Conservation (phyloP, 2,888 invertebrate species). For the Tenthredo amoena region DNA sequence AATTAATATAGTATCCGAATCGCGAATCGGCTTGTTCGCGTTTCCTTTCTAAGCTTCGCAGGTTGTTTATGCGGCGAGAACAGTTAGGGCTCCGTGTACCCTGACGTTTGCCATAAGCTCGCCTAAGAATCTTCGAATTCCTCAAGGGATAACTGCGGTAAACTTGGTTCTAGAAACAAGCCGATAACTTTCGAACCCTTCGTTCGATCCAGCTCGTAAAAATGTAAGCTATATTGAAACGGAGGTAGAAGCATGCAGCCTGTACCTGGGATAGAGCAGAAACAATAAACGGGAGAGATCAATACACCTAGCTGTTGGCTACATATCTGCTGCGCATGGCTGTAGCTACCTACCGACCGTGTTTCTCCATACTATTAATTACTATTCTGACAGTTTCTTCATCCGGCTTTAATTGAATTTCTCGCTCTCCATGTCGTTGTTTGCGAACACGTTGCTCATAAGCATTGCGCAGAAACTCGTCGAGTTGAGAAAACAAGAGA, state of each 20-base stretch:
- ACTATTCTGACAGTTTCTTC: slow-evolving; percentile 24
- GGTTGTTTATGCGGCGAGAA: slow-evolving; percentile 35
- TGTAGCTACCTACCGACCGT: slow-evolving; percentile 1
- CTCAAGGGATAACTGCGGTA: slow-evolving; percentile 30
- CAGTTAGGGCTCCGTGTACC: slow-evolving; percentile 40
- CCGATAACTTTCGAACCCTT: slow-evolving; percentile 47
- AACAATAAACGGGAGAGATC: slow-evolving; percentile 30
- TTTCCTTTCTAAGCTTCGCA: slow-evolving; percentile 43
- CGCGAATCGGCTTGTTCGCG: slow-evolving; percentile 44
- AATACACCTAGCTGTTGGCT: slow-evolving; percentile 3
- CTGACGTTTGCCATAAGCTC: slow-evolving; percentile 47
- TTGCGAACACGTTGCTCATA: slow-evolving; percentile 2
- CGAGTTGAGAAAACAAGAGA: slow-evolving; percentile 14
- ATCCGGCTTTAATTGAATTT: slow-evolving; percentile 25
- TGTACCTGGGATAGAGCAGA: neutral
- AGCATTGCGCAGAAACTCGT: neutral
- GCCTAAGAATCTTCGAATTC: slow-evolving; percentile 50
- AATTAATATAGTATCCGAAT: slow-evolving; percentile 38
- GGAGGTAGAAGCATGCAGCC: slow-evolving; percentile 6
- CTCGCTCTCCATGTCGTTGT: neutral
- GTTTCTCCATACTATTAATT: slow-evolving; percentile 25
- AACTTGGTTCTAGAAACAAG: slow-evolving; percentile 48
- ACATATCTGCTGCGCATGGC: neutral
- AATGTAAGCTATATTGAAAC: slow-evolving; percentile 14
- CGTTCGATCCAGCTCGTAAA: slow-evolving; percentile 45